Conservation (phyloP, 1,140 invertebrate species). For the Drosophila subpulchrella region DNA sequence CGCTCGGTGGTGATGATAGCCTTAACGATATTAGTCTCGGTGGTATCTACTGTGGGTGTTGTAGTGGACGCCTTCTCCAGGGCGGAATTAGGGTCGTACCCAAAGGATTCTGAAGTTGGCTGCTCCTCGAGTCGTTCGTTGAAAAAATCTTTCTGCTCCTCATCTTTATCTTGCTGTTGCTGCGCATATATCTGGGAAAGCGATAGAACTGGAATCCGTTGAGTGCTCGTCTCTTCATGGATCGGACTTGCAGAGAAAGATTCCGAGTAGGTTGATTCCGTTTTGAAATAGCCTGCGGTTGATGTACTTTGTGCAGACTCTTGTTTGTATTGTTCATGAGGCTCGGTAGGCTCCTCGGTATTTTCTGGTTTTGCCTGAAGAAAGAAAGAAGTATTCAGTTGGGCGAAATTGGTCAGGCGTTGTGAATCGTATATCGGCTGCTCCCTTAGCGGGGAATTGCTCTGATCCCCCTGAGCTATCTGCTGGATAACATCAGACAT, state of each 20-base stretch:
- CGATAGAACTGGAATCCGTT: conserved; percentile 57
- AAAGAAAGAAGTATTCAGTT: conserved; percentile 73
- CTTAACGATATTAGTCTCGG: conserved; percentile 17
- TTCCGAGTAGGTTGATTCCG: conserved; percentile 45
- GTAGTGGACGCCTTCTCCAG: not conserved
- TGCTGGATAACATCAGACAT: conserved; percentile 80
- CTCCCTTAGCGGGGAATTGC: conserved; percentile 8
- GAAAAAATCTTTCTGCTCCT: conserved; percentile 60
- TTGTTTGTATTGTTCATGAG: conserved; percentile 7
- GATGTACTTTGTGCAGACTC: conserved; percentile 33
- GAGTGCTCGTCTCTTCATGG: conserved; percentile 49
- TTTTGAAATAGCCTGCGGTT: conserved; percentile 13
- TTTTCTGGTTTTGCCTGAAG: conserved; percentile 43
- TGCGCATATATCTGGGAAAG: conserved; percentile 77
- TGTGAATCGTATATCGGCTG: conserved; percentile 37
- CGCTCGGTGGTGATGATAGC: conserved; percentile 17
- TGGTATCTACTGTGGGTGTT: not conserved
- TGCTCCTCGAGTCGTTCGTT: conserved; percentile 46
- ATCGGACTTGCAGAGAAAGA: not conserved
- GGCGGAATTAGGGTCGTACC: conserved; percentile 37
- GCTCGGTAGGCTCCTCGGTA: not conserved
- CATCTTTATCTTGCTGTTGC: conserved; percentile 70
- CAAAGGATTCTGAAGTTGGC: conserved; percentile 30
- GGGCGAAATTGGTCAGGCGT: conserved; percentile 70
- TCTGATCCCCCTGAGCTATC: conserved; percentile 53